Base-by-base conservation (phyloP, 2,888 invertebrate genomes). In the Diarsia dahlii region DNA sequence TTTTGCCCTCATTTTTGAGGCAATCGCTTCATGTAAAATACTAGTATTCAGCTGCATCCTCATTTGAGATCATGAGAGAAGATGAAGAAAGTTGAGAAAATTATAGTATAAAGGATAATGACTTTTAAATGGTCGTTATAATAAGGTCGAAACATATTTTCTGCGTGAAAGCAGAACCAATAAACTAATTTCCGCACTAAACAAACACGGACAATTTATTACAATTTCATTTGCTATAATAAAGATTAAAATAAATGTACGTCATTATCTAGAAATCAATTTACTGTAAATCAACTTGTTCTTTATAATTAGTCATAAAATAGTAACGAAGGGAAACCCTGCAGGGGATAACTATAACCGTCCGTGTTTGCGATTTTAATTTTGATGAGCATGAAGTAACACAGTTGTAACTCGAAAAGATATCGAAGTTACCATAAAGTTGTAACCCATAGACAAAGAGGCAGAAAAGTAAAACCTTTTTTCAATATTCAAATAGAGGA, bases 401-500 rank as follows among this genome's bases (percentile, higher is more conserved):
- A 45, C 15, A 68, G 18, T 15, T 5, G 8, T 46, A 60, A 60
- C 20, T 34, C 9, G 6, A 45, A 45, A 45, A 56, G 0, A 18
- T 15, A 34, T 52, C 9, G 4, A 20, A 34, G 46, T 52, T 54
- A 54, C 34, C 18, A 39, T 69, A 18, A 52, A 45, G 8, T 56
- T 54, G 18, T n/a, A 72, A 39, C 0, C 0, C 20, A 60, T 58
- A 60, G 20, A n/a, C 15, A 39, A 72, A 13, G 8, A n/a, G 20
- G 5, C n/a, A 54, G 12, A 28, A 71, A 52, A 28, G 3, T 13
- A 3, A 23, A 71, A 23, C 50, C 10, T 45, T 18, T 18, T 50
- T 8, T 8, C 63, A 46, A 28, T 73, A 82, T 82, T 64, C 60
- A 82, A 58, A 74, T 82, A 23, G 18, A 52, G 46, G 3, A 18